Conservation (phyloP, 2,888 invertebrate species). For the Ditula angustiorana region DNA sequence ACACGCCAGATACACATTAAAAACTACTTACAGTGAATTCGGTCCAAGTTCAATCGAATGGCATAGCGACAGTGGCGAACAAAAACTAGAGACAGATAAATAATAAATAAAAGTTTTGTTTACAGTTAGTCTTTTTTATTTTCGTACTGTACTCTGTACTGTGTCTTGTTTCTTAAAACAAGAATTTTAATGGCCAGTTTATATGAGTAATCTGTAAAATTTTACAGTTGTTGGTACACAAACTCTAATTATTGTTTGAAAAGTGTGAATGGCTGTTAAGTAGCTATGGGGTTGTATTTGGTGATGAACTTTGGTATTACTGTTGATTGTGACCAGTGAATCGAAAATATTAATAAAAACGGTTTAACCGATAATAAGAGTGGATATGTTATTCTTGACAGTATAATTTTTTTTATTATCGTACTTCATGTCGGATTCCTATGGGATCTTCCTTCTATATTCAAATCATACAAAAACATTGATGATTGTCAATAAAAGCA, state of each 20-base stretch:
- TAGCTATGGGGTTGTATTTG: background rate
- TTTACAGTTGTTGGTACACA: no score
- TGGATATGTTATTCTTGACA: background rate
- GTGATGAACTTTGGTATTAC: background rate
- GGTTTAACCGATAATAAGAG: background rate
- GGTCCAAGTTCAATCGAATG: constrained; percentile 67
- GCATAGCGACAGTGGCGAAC: constrained; percentile 38
- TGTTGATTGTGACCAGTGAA: background rate
- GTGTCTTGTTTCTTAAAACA: no score
- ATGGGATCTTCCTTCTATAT: background rate
- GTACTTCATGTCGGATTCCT: background rate
- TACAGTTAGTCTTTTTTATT: background rate
- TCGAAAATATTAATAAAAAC: background rate
- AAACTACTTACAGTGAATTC: constrained; percentile 67
- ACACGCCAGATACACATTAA: constrained; percentile 59
- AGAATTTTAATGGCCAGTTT: no score
- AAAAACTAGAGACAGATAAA: constrained; percentile 31
- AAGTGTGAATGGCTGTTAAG: no score
- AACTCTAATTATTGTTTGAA: no score
- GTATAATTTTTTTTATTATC: no score
- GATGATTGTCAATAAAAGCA: background rate
- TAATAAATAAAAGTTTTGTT: background rate
- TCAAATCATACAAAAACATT: background rate
- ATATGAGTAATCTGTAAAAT: no score
- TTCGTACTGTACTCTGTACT: background rate